Percentiles rank a stretch among this genome's conserved stretches.
These are phyloP conservation scores for Chloroceryle aenea DNA, from an alignment of 2,113 vertebrate species.

Conservation along the genomic window DNA sequence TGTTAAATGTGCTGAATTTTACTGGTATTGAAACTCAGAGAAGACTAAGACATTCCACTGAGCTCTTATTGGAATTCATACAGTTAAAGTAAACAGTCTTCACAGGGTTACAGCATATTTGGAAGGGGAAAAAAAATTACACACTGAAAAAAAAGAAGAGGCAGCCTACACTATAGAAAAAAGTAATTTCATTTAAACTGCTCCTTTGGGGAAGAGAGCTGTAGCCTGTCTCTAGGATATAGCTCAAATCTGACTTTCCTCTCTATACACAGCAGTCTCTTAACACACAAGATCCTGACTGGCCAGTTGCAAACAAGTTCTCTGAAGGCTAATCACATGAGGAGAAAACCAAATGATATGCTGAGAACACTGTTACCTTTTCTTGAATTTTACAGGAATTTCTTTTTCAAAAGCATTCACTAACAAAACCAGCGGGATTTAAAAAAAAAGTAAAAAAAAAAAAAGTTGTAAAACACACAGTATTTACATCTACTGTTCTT, in stretches of 20 bases:
- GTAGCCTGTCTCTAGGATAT: fast-evolving
- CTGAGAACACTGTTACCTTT: background rate
- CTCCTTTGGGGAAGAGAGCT: background rate
- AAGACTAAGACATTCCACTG: background rate
- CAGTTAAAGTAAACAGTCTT: background rate
- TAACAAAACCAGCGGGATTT: background rate
- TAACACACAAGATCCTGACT: background rate
- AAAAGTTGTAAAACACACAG: background rate
- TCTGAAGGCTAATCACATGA: background rate
- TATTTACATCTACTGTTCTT: background rate
- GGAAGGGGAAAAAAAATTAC: background rate
- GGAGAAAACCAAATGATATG: background rate
- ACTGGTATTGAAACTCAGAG: background rate
- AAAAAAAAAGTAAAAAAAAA: too few species aligned
- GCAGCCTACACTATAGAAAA: background rate
- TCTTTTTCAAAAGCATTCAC: background rate
- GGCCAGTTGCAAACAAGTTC: background rate
- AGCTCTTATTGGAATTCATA: background rate
- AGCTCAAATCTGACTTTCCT: background rate
- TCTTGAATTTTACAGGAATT: background rate
- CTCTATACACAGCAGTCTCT: background rate
- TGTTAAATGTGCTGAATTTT: background rate
- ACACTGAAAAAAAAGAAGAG: background rate
- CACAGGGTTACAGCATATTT: background rate
- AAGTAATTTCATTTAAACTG: background rate